phyloP scores from a whole-genome alignment of 2,797 vertebrate genomes.

The Cynopterus sphinx region DNA sequence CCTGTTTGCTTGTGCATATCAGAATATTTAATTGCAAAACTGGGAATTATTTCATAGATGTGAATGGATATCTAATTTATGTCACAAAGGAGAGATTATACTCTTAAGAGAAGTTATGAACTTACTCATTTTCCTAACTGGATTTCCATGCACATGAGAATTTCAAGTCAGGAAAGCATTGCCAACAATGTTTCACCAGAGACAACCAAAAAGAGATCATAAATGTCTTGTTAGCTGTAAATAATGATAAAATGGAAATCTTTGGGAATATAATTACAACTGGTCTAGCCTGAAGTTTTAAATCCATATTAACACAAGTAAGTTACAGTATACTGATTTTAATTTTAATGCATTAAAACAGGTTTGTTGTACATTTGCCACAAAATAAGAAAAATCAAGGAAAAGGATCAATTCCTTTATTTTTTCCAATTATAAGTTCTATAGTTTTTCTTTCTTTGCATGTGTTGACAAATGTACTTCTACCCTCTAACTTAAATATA shows the following conservation, averaged over 20 bases:
- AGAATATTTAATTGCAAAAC: slow-evolving; percentile 71
- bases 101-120: slow-evolving; percentile 71
- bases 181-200: slow-evolving; percentile 71
- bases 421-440: not conserved
- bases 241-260: slow-evolving; percentile 68
- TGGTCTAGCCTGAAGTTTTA: slow-evolving; percentile 40
- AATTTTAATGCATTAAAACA: slow-evolving; percentile 44
- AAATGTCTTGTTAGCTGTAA: slow-evolving; percentile 73
- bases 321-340: slow-evolving; percentile 49
- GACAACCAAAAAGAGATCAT: slow-evolving; percentile 68
- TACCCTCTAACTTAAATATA: not conserved
- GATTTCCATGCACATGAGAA: slow-evolving; percentile 67
- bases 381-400: slow-evolving; percentile 39
- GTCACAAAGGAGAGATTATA: slow-evolving; percentile 75
- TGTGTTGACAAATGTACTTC: not conserved
- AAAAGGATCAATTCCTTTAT: not conserved
- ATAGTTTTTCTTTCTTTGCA: not conserved
- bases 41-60: slow-evolving; percentile 74
- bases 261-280: slow-evolving; percentile 50
- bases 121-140: slow-evolving; percentile 74
- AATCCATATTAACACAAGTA: slow-evolving; percentile 53
- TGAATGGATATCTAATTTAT: slow-evolving; percentile 75
- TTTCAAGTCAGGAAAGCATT: slow-evolving; percentile 67
- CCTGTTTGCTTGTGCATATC: slow-evolving; percentile 55
- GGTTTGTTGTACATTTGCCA: not conserved